These are phyloP conservation scores for Trissolcus basalis DNA, from an alignment of 1,140 invertebrate genomes.

Conservation along the genomic window DNA sequence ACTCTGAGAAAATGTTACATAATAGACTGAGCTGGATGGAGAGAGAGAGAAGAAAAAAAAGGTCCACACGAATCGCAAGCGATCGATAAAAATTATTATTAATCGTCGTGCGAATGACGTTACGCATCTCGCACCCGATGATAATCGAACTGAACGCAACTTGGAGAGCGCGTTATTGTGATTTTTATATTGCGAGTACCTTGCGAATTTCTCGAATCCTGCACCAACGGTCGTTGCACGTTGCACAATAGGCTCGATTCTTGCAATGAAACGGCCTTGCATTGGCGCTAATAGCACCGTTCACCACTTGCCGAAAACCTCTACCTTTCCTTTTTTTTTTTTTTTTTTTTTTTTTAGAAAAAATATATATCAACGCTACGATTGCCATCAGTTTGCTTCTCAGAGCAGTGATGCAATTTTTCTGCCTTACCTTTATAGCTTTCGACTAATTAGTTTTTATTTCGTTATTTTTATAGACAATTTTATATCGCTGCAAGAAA, in stretches of 20 bases:
- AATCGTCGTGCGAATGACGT: no score
- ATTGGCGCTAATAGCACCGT: constrained; percentile 58
- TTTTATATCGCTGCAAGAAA: not conserved
- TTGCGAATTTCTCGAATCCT: constrained; percentile 60
- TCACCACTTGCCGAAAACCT: constrained; percentile 65
- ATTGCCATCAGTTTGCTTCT: constrained; percentile 22
- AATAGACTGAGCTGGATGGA: no score
- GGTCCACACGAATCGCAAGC: no score
- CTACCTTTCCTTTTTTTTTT: constrained; percentile 17
- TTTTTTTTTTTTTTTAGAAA: no score
- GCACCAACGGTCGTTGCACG: constrained; percentile 53
- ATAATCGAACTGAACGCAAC: not conserved
- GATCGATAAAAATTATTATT: no score
- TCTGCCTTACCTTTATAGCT: no score
- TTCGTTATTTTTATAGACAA: no score
- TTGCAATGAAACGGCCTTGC: constrained; percentile 66
- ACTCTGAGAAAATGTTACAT: no score
- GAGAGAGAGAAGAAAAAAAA: no score
- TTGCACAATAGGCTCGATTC: constrained; percentile 62
- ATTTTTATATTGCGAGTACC: constrained; percentile 23
- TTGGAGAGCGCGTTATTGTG: constrained; percentile 19
- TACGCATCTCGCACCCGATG: not conserved
- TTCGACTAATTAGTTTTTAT: no score
- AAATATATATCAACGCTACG: constrained; percentile 38
- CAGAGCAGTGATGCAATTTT: constrained; percentile 19